Evolutionary conservation across 1,140 invertebrate species (phyloP).

Genomic region (Zaprionus taronus): DNA sequence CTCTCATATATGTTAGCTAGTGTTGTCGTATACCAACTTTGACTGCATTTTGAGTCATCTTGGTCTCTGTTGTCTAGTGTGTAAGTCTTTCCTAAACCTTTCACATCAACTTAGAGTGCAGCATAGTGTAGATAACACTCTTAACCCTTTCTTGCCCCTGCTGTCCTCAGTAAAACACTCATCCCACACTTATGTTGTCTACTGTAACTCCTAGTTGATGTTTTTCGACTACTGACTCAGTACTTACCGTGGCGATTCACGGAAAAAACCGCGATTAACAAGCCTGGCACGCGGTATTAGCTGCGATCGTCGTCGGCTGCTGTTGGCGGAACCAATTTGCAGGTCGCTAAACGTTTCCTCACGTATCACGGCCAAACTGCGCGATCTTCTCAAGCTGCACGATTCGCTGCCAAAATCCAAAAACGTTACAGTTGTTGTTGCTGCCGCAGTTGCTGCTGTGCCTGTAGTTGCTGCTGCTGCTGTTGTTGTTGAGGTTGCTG

Average conservation of each 20-base stretch:
- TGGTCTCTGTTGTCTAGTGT: no score
- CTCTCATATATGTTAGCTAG: background rate
- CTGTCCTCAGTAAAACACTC: background rate
- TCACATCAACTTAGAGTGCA: no score
- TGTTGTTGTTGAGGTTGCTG: constrained; percentile 14
- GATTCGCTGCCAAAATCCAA: constrained; percentile 85
- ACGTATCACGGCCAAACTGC: constrained; percentile 90
- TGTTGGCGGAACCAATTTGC: constrained; percentile 86
- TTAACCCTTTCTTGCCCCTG: no score
- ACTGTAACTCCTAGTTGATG: background rate
- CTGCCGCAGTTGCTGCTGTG: constrained; percentile 10
- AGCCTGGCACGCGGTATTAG: constrained; percentile 91
- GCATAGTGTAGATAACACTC: no score
- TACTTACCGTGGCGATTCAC: constrained; percentile 85
- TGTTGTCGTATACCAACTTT: background rate
- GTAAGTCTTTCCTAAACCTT: no score
- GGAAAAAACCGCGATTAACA: constrained; percentile 89
- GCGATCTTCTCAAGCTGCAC: constrained; percentile 89
- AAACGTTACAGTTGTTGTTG: constrained; percentile 54
- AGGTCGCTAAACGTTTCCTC: constrained; percentile 89
- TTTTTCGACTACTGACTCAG: constrained; percentile 36
- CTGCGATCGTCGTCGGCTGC: constrained; percentile 88
- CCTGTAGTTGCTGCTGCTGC: constrained; percentile 16
- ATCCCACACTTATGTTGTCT: background rate
- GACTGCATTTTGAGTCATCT: accelerated